Percentiles rank a stretch among this genome's conserved stretches.
These are phyloP conservation scores for Hydropsyche betteni DNA, from an alignment of 2,888 invertebrate genomes.

Conservation along the genomic window DNA sequence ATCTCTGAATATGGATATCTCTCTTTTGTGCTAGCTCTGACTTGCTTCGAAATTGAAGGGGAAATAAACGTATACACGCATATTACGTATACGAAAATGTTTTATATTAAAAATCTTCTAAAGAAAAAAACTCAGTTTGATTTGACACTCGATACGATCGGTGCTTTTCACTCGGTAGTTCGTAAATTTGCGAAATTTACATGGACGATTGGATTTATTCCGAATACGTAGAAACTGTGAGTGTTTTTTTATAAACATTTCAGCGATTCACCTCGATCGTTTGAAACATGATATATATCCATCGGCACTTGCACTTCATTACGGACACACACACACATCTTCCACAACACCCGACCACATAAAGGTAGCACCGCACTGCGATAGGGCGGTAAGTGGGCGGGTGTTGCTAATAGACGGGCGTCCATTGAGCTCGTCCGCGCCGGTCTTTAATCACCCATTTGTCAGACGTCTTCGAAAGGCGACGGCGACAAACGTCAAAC, in stretches of 20 bases:
- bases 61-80: background rate
- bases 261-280: background rate
- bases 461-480: conserved; percentile 42
- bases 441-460: conserved; percentile 50
- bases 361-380: background rate
- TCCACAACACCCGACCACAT: background rate
- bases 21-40: background rate
- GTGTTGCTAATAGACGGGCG: conserved; percentile 28
- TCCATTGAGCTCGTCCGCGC: conserved; percentile 26
- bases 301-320: background rate
- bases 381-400: background rate
- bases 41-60: conserved; percentile 11
- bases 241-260: background rate
- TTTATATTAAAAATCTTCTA: too few species aligned
- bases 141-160: background rate
- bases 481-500: conserved; percentile 44
- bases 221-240: too few species aligned
- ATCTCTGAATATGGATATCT: too few species aligned
- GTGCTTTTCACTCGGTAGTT: background rate
- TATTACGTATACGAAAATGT: too few species aligned
- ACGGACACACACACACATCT: conserved; percentile 4
- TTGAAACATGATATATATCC: background rate
- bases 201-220: too few species aligned
- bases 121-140: background rate
- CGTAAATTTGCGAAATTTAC: too few species aligned